These are phyloP conservation scores for Erethizon dorsatum DNA, from an alignment of 2,797 vertebrate genomes.

Conservation along the genomic window DNA sequence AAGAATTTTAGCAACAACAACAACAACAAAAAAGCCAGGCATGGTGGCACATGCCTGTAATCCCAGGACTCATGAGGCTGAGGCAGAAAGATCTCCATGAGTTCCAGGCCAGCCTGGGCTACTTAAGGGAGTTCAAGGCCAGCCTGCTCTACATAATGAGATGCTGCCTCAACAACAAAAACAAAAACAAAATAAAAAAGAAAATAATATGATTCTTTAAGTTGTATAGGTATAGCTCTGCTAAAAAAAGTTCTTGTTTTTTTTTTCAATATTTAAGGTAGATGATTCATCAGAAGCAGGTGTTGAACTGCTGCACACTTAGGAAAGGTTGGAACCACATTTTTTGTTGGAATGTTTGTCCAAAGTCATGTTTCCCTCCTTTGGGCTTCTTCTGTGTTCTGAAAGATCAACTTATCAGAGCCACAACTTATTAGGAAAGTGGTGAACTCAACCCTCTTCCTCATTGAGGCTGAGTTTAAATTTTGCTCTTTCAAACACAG, in stretches of 20 bases:
- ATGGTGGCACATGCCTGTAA: not conserved
- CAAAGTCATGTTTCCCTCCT: not conserved
- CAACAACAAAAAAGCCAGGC: not conserved
- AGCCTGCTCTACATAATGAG: not conserved
- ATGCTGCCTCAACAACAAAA: not conserved
- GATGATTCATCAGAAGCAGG: not conserved
- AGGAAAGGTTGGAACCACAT: not conserved
- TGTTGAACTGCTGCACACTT: not conserved
- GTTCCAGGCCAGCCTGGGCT: not conserved
- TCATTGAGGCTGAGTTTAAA: slow-evolving; percentile 59
- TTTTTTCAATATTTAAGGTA: not conserved
- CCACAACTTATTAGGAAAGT: slow-evolving; percentile 23
- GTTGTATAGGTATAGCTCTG: not conserved
- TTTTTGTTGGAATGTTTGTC: not conserved
- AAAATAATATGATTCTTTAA: not conserved
- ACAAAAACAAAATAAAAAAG: not conserved
- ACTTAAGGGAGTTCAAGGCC: not conserved
- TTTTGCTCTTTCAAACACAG: slow-evolving; percentile 73
- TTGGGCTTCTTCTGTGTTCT: slow-evolving; percentile 74
- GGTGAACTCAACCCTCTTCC: slow-evolving; percentile 40
- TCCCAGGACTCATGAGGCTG: not conserved
- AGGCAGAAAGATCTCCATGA: not conserved
- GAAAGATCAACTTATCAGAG: slow-evolving; percentile 59
- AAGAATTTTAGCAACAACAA: slow-evolving; percentile 29
- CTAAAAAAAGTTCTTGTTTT: not conserved